Evolutionary conservation across 1,140 invertebrate species (phyloP).

Genomic region (Formica selysi): DNA sequence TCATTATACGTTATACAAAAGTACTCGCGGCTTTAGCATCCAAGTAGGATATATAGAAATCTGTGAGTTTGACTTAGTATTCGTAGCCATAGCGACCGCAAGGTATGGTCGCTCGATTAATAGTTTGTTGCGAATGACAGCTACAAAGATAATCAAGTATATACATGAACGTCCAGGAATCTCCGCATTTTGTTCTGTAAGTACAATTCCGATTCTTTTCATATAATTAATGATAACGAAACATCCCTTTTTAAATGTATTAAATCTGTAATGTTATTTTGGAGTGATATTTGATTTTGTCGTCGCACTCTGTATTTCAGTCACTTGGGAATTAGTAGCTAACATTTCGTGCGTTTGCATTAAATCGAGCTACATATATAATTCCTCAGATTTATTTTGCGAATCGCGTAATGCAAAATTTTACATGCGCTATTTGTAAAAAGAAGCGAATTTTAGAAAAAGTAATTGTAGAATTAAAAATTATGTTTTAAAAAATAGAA

Average conservation of each 20-base stretch:
- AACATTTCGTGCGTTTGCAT: neutral
- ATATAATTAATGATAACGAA: neutral
- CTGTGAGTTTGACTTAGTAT: constrained; percentile 69
- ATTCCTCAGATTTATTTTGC: neutral
- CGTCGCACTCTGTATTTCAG: neutral
- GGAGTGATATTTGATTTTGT: neutral
- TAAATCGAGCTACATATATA: neutral
- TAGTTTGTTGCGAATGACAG: constrained; percentile 76
- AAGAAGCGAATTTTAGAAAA: no score
- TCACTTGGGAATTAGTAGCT: neutral
- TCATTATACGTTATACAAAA: no score
- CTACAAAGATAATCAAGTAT: constrained; percentile 66
- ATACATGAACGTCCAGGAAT: constrained; percentile 29
- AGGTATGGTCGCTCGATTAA: constrained; percentile 77
- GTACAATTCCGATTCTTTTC: constrained; percentile 21
- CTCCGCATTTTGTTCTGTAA: constrained; percentile 32
- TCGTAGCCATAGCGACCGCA: constrained; percentile 78
- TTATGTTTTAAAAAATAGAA: no score
- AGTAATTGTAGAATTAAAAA: no score
- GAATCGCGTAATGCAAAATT: neutral
- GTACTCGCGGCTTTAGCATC: no score
- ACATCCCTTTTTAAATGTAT: neutral
- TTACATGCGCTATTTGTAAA: neutral
- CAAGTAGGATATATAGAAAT: no score
- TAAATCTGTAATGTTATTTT: neutral